Conservation (phyloP, 2,113 vertebrate genomes). For the Equus przewalskii region DNA sequence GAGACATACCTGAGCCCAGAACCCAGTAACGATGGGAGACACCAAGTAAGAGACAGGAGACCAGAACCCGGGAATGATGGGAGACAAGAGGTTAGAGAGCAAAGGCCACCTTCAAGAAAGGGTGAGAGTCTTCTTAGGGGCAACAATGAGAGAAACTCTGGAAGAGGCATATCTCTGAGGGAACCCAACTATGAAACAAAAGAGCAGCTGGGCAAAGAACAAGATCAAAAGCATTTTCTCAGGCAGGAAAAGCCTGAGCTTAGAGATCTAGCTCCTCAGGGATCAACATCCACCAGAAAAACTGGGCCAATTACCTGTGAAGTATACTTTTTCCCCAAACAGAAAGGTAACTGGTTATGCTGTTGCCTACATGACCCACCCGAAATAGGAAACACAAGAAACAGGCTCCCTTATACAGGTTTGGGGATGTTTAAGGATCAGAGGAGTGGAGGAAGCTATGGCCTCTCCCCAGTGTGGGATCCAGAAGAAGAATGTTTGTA, state of each 20-base stretch:
- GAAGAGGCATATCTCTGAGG: background rate
- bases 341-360: slow-evolving; percentile 52
- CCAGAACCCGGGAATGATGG: background rate
- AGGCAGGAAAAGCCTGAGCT: background rate
- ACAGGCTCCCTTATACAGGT: background rate
- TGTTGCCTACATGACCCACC: slow-evolving; percentile 10
- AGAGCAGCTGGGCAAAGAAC: background rate
- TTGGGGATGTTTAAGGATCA: background rate
- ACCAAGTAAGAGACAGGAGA: background rate
- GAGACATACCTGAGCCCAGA: background rate
- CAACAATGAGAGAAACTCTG: background rate
- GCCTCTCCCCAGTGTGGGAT: background rate
- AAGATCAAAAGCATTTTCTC: background rate
- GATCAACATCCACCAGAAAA: background rate
- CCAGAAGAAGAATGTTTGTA: background rate
- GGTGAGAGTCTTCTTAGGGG: background rate
- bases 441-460: background rate
- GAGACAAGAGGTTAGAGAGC: background rate
- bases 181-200: background rate
- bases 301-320: slow-evolving; percentile 51
- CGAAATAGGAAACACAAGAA: background rate
- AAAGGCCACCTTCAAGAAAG: background rate
- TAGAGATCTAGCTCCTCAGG: background rate
- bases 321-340: slow-evolving; percentile 24
- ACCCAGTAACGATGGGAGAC: background rate